A percentile compares a stretch with the other conserved stretches of the same genome.
phyloP scores from a whole-genome alignment of 2,113 vertebrate species.

The Turdus rufiventris region DNA sequence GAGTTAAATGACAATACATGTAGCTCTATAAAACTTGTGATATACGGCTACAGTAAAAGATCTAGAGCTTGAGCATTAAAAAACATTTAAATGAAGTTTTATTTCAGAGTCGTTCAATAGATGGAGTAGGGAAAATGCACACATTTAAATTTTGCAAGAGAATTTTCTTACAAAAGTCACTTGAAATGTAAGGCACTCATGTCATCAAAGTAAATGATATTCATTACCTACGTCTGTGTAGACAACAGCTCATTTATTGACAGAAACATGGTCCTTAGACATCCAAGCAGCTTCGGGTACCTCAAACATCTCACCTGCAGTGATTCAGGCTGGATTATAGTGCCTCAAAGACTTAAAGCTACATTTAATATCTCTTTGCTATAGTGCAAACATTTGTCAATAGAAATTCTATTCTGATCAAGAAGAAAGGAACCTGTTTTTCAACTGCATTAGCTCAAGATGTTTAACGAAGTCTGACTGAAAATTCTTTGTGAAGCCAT shows the following conservation, averaged over 20 bases:
- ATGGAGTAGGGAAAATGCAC: background rate
- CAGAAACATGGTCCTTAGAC: background rate
- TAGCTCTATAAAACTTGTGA: background rate
- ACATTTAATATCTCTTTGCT: background rate
- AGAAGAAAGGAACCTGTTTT: background rate
- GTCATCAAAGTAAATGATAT: background rate
- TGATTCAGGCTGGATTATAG: background rate
- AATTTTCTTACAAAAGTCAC: background rate
- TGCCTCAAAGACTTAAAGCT: background rate
- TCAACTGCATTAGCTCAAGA: background rate
- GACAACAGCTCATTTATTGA: background rate
- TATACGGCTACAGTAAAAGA: background rate
- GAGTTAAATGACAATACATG: background rate
- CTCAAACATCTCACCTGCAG: background rate
- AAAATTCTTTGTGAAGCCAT: background rate
- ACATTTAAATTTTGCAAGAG: background rate
- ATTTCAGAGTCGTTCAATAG: background rate
- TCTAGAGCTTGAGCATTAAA: background rate
- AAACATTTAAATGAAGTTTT: background rate
- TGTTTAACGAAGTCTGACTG: background rate
- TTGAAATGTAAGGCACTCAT: background rate
- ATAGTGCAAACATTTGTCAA: background rate
- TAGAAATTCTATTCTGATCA: background rate
- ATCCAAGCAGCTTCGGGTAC: background rate
- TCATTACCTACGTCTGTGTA: rapidly evolving